Percentiles rank a stretch among this genome's conserved stretches.
Conservation (phyloP, 2,888 invertebrate species). For the Perithous albicinctus region DNA sequence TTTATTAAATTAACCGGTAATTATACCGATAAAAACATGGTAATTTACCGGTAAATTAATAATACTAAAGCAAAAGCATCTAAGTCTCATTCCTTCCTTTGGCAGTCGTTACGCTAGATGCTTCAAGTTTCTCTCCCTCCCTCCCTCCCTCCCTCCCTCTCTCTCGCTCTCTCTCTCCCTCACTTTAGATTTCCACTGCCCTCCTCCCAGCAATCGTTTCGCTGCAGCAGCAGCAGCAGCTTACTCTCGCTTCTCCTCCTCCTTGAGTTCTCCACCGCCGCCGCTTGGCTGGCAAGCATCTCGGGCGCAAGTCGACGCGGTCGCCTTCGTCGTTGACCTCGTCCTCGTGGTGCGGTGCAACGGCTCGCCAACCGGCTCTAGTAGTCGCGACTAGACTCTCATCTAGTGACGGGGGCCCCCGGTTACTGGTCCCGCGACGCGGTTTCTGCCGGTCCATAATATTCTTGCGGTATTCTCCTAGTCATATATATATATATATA, state of each 20-base stretch:
- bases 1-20: no score
- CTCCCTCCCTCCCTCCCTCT: conserved; percentile 21
- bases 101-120: not conserved
- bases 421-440: conserved; percentile 22
- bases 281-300: conserved; percentile 51
- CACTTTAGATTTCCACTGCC: conserved; percentile 58
- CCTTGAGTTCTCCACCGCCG: conserved; percentile 29
- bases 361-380: conserved; percentile 55
- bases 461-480: conserved; percentile 60
- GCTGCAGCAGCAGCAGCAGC: conserved; percentile 20
- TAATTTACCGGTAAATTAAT: no score
- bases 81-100: no score
- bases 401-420: conserved; percentile 39
- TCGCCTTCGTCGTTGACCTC: conserved; percentile 69
- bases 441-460: conserved; percentile 15
- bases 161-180: conserved; percentile 39
- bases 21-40: no score
- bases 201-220: conserved; percentile 51
- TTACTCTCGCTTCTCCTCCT: conserved; percentile 47
- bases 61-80: no score
- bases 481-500: no score
- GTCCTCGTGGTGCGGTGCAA: conserved; percentile 62
- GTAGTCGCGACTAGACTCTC: conserved; percentile 68
- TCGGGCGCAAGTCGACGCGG: conserved; percentile 55
- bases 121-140: conserved; percentile 11